Conservation (phyloP, 2,888 invertebrate species). For the Lasioglossum figueresi region DNA sequence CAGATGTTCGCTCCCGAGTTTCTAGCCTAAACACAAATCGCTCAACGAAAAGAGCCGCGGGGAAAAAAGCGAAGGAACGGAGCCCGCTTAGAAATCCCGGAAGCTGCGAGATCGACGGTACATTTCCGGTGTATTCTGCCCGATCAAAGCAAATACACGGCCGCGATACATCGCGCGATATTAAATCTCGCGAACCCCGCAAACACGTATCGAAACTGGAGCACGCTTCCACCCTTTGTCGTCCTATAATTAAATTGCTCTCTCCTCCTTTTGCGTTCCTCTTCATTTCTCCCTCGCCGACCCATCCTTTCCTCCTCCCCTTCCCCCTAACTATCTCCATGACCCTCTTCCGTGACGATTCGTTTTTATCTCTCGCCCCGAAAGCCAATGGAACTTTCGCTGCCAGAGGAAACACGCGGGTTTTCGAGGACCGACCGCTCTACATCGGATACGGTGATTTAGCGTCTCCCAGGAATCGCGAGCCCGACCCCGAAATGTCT, state of each 20-base stretch:
- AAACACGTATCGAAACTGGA: conserved; percentile 33
- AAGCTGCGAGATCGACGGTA: background rate
- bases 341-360: conserved; percentile 12
- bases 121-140: background rate
- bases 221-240: conserved; percentile 41
- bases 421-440: background rate
- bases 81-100: background rate
- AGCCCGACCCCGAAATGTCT: conserved; percentile 1
- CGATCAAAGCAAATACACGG: conserved; percentile 11
- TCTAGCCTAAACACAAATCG: background rate
- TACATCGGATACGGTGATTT: background rate
- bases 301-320: background rate
- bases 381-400: conserved; percentile 5
- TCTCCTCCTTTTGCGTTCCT: conserved; percentile 14
- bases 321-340: background rate
- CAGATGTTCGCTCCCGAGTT: background rate
- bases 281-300: background rate
- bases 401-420: background rate
- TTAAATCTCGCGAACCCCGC: conserved; percentile 44
- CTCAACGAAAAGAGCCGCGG: background rate
- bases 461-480: conserved; percentile 2
- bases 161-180: conserved; percentile 38
- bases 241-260: conserved; percentile 49
- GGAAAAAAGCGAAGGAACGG: background rate
- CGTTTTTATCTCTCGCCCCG: conserved; percentile 18